Percentiles rank a stretch among this genome's conserved stretches.
phyloP scores from a whole-genome alignment of 2,113 vertebrate genomes.

The Callopanchax toddi region DNA sequence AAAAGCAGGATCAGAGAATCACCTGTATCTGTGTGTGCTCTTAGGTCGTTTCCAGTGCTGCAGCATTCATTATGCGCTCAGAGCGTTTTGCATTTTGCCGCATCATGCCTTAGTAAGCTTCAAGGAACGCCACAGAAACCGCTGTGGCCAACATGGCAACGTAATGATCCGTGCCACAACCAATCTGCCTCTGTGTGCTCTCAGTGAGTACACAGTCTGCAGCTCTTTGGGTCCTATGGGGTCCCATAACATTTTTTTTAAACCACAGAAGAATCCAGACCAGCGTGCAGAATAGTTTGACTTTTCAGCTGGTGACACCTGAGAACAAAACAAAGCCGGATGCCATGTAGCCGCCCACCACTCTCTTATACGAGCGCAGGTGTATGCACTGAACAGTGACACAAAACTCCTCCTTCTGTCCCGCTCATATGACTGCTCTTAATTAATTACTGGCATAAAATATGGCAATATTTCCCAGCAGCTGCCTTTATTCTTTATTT shows the following conservation, averaged over 20 bases:
- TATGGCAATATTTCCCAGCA: constrained; percentile 29
- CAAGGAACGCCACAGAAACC: constrained; percentile 32
- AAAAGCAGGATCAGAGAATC: constrained; percentile 32
- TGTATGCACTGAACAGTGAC: constrained; percentile 53
- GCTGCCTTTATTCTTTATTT: constrained; percentile 41
- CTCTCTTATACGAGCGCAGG: constrained; percentile 32
- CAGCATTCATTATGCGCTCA: constrained; percentile 21
- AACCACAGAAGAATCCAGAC: not conserved
- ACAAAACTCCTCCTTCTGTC: constrained; percentile 8
- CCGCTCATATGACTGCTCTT: constrained; percentile 47
- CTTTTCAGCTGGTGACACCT: constrained; percentile 35
- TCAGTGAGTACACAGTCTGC: not conserved
- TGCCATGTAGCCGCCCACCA: constrained; percentile 11
- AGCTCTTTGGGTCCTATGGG: not conserved
- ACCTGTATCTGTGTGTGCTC: constrained; percentile 7
- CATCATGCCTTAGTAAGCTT: constrained; percentile 38
- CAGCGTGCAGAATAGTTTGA: not conserved
- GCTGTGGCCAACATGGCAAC: constrained; percentile 14
- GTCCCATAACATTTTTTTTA: constrained; percentile 11
- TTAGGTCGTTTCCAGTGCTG: constrained; percentile 20
- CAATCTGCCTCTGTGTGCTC: constrained; percentile 11
- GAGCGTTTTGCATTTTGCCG: constrained; percentile 49
- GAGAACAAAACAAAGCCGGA: constrained; percentile 40
- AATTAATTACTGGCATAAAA: constrained; percentile 57
- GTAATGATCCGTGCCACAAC: constrained; percentile 33